These are phyloP conservation scores for Taxidea taxus DNA, from an alignment of 2,113 vertebrate genomes.

Conservation along the genomic window DNA sequence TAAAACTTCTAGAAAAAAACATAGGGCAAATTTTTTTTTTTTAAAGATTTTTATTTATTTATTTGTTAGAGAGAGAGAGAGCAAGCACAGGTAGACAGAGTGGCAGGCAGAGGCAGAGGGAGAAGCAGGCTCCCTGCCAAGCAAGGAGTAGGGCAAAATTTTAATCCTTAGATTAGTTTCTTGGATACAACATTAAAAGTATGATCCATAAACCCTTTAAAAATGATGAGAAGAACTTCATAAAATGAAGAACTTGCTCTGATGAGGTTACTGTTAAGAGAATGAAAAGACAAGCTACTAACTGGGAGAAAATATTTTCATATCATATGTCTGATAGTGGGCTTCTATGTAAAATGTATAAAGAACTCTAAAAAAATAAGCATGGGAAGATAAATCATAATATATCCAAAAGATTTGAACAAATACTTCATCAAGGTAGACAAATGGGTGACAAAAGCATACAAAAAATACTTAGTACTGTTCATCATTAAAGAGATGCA, in stretches of 20 bases:
- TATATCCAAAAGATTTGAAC: background rate
- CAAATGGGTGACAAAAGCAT: background rate
- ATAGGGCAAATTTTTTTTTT: background rate
- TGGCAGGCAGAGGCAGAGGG: too few species aligned
- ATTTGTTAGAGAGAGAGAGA: too few species aligned
- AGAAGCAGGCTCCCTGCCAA: too few species aligned
- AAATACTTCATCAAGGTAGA: background rate
- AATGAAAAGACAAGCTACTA: background rate
- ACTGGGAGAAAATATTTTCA: background rate
- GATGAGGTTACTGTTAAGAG: background rate
- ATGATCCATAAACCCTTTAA: background rate
- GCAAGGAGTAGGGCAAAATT: background rate
- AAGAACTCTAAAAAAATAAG: background rate
- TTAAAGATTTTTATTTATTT: too few species aligned
- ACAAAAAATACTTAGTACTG: background rate
- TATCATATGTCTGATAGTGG: background rate
- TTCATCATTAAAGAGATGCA: background rate
- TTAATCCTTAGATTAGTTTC: background rate
- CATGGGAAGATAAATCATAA: background rate
- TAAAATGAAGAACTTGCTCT: background rate
- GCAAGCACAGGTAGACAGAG: too few species aligned
- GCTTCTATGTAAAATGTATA: background rate
- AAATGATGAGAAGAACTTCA: background rate
- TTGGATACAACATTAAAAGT: background rate
- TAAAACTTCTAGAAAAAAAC: background rate